These are phyloP conservation scores for Myiotriccus ornatus DNA, from an alignment of 2,797 vertebrate genomes.

Conservation along the genomic window DNA sequence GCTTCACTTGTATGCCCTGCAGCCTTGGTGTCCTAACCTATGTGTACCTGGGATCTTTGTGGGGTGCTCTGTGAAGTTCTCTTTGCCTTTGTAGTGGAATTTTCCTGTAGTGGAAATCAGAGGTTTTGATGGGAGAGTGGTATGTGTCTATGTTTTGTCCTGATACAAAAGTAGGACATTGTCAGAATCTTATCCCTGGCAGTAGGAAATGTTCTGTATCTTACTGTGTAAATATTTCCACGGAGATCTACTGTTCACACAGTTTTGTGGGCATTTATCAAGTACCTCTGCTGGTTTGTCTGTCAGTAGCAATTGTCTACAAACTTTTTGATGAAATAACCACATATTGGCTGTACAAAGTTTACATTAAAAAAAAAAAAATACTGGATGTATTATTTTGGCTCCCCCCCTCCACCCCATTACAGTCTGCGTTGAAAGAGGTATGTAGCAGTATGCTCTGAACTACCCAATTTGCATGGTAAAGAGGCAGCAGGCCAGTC, in stretches of 20 bases:
- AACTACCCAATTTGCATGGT: neutral
- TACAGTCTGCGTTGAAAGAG: neutral
- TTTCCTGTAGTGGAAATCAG: neutral
- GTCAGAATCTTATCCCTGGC: neutral
- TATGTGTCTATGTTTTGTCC: neutral
- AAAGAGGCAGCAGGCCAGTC: neutral
- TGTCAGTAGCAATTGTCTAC: neutral
- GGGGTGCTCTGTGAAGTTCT: neutral
- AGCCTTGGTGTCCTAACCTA: neutral
- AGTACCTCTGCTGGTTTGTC: neutral
- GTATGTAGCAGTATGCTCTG: neutral
- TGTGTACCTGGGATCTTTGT: neutral
- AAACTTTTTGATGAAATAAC: neutral
- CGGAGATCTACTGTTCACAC: neutral
- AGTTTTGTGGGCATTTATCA: neutral
- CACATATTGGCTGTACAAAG: neutral
- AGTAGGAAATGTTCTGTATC: neutral
- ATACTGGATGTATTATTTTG: rapidly evolving
- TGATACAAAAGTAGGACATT: neutral
- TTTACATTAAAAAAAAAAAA: neutral
- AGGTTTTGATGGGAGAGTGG: neutral
- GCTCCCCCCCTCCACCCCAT: rapidly evolving
- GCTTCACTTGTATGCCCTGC: neutral
- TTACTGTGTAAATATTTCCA: neutral
- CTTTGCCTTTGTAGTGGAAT: neutral